Evolutionary conservation across 2,113 vertebrate genomes (phyloP), one percentile per base, ranked within the genome.

Genomic region (Pitta sordida): DNA sequence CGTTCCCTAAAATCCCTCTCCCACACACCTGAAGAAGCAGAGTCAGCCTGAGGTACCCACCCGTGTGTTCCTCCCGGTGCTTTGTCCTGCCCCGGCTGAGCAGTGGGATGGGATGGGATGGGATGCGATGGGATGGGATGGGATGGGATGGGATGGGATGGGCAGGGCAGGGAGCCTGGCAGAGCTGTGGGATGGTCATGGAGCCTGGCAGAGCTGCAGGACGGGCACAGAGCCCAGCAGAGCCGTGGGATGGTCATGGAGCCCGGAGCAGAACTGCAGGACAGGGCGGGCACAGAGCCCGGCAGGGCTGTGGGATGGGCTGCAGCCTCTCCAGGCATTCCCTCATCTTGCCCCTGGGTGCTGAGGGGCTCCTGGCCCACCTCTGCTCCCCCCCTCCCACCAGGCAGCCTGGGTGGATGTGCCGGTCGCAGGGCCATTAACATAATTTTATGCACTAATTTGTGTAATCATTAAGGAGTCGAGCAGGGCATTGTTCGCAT

Each of bases 391-490:
- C 59, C 36, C 26, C 49, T 58, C 79, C 41, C 24, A 10, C 24
- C 18, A 3, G 4, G 3, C 32, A 26, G 44, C 22, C 43, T 19
- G 70, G 3, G 15, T 9, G 53, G 13, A 10, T 27, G 13, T 7
- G 73, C 83, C 64, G 12, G 30, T 76, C 23, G 55, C 53, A 49
- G 58, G 49, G 70, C 88, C 59, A 82, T 94, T 93, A 92, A 68
- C 62, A 69, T 91, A 86, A 92, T 88, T 90, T 86, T 86, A 64
- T 96, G 88, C 90, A n/a, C 65, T 96, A 94, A 96, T 96, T 96
- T 95, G 91, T 96, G 94, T 90, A 88, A 90, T 96, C 88, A 79
- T 94, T 94, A 91, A 74, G 78, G 89, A 89, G 86, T 59, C 60
- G 88, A 95, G 88, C 67, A 68, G 88, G 91, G 88, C 92, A 92